A percentile compares a stretch with the other conserved stretches of the same genome.
Conservation (phyloP, 2,888 invertebrate species). For the Scaptodrosophila latifasciaeformis region DNA sequence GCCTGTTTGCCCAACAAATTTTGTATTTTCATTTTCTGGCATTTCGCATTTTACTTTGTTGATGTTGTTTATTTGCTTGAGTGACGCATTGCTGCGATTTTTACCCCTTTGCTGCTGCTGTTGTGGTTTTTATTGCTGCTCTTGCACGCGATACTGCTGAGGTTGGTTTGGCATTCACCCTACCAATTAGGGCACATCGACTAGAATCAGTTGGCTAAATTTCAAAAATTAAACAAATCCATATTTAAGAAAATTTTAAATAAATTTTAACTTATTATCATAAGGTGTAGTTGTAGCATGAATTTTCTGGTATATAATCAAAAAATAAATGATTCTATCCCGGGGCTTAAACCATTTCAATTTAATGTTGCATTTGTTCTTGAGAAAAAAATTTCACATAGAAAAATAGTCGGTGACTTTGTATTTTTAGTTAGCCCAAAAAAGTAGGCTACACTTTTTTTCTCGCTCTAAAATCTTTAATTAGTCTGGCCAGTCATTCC, state of each 20-base stretch:
- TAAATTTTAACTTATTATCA: neutral
- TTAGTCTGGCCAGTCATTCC: too few relatives aligned
- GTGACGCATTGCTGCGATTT: slow-evolving; percentile 50
- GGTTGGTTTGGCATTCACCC: slow-evolving; percentile 34
- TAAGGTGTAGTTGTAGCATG: too few relatives aligned
- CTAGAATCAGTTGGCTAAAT: too few relatives aligned
- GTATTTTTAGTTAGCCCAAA: too few relatives aligned
- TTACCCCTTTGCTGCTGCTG: neutral
- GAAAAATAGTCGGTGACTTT: too few relatives aligned
- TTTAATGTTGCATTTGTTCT: too few relatives aligned
- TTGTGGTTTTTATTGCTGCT: slow-evolving; percentile 16
- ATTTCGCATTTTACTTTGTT: slow-evolving; percentile 10
- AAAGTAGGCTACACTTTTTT: too few relatives aligned
- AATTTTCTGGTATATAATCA: too few relatives aligned
- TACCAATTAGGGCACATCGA: slow-evolving; percentile 13
- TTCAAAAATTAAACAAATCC: neutral
- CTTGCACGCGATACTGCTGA: slow-evolving; percentile 36
- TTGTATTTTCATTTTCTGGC: slow-evolving; percentile 33
- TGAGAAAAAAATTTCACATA: too few relatives aligned
- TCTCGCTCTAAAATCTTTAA: too few relatives aligned
- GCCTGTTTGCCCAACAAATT: slow-evolving; percentile 59
- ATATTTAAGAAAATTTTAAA: neutral
- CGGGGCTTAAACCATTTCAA: too few relatives aligned
- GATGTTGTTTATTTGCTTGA: slow-evolving; percentile 55
- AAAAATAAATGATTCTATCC: too few relatives aligned